Evolutionary conservation across 2,113 vertebrate species (phyloP).

Genomic region (Nyctereutes procyonoides): DNA sequence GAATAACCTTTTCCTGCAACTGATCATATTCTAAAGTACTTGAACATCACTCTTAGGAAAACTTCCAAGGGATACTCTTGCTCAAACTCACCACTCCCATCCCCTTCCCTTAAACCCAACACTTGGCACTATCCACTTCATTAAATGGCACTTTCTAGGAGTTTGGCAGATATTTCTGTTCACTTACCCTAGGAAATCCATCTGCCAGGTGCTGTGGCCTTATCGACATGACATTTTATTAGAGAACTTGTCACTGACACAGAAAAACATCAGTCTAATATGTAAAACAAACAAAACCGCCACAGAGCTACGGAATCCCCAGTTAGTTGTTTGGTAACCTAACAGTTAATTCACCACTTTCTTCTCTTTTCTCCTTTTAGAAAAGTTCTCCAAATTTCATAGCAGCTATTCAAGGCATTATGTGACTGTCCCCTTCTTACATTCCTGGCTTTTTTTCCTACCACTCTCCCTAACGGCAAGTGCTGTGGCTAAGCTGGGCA

Average conservation of each 20-base stretch:
- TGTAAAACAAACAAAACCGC: background rate
- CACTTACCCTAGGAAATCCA: conserved; percentile 8
- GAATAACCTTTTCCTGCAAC: background rate
- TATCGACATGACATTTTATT: background rate
- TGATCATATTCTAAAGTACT: background rate
- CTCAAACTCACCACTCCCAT: background rate
- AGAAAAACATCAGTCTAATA: conserved; percentile 35
- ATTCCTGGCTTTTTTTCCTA: background rate
- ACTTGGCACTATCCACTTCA: background rate
- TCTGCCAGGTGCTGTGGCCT: conserved; percentile 20
- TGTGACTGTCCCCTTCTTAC: background rate
- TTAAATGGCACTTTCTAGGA: background rate
- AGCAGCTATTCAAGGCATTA: background rate
- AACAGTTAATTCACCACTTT: background rate
- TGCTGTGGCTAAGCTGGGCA: background rate
- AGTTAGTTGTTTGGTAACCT: background rate
- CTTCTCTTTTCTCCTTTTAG: background rate
- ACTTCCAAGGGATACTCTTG: background rate
- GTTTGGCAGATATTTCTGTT: conserved; percentile 39
- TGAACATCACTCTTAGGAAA: background rate
- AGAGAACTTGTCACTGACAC: background rate
- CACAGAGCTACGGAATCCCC: background rate
- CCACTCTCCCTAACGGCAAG: background rate
- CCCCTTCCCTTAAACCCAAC: background rate
- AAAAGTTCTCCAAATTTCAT: background rate